Conservation (phyloP, 2,113 vertebrate species). For the Scytalopus superciliaris region DNA sequence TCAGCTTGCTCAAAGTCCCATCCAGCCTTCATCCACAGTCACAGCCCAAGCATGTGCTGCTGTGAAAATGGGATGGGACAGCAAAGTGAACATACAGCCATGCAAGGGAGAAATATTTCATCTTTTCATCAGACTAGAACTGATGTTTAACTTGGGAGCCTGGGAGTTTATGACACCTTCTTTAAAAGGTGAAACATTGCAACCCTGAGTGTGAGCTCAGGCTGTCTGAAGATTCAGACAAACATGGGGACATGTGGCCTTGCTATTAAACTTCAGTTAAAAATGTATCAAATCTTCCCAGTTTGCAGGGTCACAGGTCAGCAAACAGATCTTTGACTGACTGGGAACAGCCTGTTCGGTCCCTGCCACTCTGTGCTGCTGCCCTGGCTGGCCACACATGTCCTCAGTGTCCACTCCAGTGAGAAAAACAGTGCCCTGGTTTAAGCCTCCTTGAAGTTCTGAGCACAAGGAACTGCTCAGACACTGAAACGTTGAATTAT, state of each 20-base stretch:
- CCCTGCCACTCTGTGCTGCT: neutral
- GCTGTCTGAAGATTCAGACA: neutral
- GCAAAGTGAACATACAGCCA: neutral
- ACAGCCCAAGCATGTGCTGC: neutral
- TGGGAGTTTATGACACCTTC: neutral
- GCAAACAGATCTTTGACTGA: neutral
- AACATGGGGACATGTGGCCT: neutral
- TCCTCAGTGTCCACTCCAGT: neutral
- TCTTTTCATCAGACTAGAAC: neutral
- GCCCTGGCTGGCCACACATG: fast-evolving
- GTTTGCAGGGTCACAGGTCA: neutral
- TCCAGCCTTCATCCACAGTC: neutral
- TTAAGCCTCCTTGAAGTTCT: neutral
- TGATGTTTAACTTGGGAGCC: neutral
- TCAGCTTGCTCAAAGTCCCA: neutral
- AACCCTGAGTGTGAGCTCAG: neutral
- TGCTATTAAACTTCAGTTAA: neutral
- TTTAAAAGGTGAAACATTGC: neutral
- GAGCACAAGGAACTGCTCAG: neutral
- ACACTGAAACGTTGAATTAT: neutral
- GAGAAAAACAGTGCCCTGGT: neutral
- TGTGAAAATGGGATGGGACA: neutral
- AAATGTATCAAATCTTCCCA: neutral
- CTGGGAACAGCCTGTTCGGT: fast-evolving
- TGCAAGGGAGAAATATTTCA: neutral